These are phyloP conservation scores for Pseudocheirus occidentalis DNA, from an alignment of 2,797 vertebrate species.

Conservation along the genomic window DNA sequence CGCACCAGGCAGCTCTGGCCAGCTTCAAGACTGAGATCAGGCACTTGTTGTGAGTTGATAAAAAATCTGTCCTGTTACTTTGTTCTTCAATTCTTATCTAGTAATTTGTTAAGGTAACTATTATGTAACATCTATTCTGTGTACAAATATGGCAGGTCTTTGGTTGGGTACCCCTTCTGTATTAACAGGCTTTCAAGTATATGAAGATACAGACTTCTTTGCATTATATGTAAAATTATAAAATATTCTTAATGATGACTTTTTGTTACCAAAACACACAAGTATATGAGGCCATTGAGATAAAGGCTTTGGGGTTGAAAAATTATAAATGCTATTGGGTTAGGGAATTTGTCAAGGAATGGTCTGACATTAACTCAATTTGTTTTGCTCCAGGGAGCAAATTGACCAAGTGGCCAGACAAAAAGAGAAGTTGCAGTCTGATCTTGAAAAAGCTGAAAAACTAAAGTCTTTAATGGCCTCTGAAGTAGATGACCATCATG, in stretches of 20 bases:
- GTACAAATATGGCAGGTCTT: neutral
- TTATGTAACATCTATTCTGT: neutral
- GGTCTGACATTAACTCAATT: conserved; percentile 22
- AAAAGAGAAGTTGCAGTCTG: conserved; percentile 92
- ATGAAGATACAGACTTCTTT: neutral
- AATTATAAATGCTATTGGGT: neutral
- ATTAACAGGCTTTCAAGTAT: neutral
- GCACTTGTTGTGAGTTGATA: conserved; percentile 91
- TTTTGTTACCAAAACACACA: neutral
- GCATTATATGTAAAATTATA: neutral
- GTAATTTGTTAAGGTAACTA: neutral
- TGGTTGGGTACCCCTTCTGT: neutral
- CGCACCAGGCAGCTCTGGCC: conserved; percentile 92
- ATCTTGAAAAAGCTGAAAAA: conserved; percentile 94
- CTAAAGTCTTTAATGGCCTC: conserved; percentile 93
- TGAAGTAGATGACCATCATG: conserved; percentile 95
- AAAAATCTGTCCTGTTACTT: neutral
- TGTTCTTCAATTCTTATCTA: neutral
- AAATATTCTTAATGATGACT: neutral
- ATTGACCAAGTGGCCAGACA: conserved; percentile 92
- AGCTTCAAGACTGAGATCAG: conserved; percentile 97
- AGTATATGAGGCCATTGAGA: conserved; percentile 28
- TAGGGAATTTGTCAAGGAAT: conserved; percentile 1
- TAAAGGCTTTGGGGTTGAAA: neutral
- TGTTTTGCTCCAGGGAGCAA: conserved; percentile 85